A percentile compares a stretch with the other conserved stretches of the same genome.
Conservation (phyloP, 1,140 invertebrate species). For the Drosophila ohnishii region DNA sequence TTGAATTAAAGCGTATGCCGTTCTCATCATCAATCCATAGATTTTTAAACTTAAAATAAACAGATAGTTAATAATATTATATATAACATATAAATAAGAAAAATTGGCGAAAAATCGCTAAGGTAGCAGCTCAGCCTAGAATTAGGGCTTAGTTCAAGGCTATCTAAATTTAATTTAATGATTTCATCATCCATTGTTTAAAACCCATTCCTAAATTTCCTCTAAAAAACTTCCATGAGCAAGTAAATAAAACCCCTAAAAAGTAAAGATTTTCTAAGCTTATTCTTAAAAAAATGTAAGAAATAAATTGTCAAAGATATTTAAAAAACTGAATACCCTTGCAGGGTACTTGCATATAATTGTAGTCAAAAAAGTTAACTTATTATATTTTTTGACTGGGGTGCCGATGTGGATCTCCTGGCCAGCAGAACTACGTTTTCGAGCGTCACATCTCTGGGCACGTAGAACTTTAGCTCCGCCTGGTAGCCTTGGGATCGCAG, state of each 20-base stretch:
- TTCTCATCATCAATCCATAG: no score
- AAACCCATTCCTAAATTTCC: not conserved
- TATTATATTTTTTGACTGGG: conserved; percentile 28
- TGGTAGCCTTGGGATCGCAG: conserved; percentile 86
- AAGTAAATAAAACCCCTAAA: not conserved
- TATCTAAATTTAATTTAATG: not conserved
- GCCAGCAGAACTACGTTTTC: conserved; percentile 92
- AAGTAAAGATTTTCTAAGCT: no score
- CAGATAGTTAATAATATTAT: no score
- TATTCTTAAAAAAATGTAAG: not conserved
- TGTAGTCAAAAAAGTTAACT: conserved; percentile 11
- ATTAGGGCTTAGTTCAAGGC: not conserved
- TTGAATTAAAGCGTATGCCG: no score
- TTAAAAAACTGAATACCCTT: not conserved
- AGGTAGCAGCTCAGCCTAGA: not conserved
- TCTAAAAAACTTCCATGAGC: not conserved
- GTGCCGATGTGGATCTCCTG: not conserved
- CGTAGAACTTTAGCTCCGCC: conserved; percentile 87
- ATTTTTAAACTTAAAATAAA: no score
- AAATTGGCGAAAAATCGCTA: not conserved
- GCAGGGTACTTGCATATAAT: not conserved
- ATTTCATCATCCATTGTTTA: not conserved
- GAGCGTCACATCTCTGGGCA: conserved; percentile 86
- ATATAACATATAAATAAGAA: no score
- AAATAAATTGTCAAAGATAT: not conserved